Evolutionary conservation across 37 sponge, comb jelly and placozoan species (phyloP).

Genomic region (Beroe ovata): DNA sequence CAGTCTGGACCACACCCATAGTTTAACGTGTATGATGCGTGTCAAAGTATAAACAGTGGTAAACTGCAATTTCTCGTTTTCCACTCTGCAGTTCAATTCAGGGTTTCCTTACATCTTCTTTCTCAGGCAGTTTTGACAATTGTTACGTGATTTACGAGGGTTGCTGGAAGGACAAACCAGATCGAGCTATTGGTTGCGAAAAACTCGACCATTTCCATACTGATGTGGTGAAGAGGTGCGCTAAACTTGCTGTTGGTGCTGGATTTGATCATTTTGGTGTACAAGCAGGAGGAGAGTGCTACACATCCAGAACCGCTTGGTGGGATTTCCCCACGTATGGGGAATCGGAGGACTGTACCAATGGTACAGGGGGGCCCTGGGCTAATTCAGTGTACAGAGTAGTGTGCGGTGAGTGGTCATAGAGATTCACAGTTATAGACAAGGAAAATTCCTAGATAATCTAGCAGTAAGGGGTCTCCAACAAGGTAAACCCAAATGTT

Average conservation of each 20-base stretch:
- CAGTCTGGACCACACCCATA: too few relatives aligned
- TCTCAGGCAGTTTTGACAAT: background rate
- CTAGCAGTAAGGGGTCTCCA: too few relatives aligned
- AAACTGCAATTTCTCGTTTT: too few relatives aligned
- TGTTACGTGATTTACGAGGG: background rate
- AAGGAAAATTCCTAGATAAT: too few relatives aligned
- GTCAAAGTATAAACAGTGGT: too few relatives aligned
- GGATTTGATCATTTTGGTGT: slow-evolving; percentile 6
- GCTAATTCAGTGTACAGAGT: slow-evolving; percentile 9
- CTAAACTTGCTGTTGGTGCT: background rate
- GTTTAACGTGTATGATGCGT: too few relatives aligned
- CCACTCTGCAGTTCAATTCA: background rate
- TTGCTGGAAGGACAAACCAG: background rate
- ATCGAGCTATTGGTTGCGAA: background rate
- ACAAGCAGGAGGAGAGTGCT: slow-evolving; percentile 33
- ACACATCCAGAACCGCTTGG: background rate
- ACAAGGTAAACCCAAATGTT: too few relatives aligned
- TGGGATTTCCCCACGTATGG: background rate
- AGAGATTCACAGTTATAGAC: background rate
- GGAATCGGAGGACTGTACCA: background rate
- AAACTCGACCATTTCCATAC: background rate
- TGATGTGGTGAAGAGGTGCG: background rate
- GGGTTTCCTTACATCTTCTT: background rate
- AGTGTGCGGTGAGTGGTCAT: background rate
- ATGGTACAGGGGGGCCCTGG: slow-evolving; percentile 1